Evolutionary conservation across 2,113 vertebrate species (phyloP).

Genomic region (Archilochus colubris): DNA sequence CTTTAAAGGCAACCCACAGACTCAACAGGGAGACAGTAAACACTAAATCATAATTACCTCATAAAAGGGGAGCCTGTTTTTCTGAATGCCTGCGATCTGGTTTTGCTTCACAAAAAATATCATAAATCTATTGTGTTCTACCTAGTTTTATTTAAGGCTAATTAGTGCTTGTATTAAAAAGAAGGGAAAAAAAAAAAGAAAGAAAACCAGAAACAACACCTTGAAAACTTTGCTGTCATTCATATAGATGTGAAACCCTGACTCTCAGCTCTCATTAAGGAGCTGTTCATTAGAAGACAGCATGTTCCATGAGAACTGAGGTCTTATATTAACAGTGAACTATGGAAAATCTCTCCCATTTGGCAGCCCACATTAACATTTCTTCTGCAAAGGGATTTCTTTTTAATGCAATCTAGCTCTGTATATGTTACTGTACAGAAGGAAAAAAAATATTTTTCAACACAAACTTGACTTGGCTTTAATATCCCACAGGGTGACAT

Average conservation of each 20-base stretch:
- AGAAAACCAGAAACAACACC: constrained; percentile 41
- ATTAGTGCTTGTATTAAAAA: constrained; percentile 73
- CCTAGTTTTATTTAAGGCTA: constrained; percentile 73
- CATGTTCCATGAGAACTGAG: constrained; percentile 9
- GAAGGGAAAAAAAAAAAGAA: constrained; percentile 70
- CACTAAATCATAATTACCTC: constrained; percentile 78
- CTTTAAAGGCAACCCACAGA: constrained; percentile 73
- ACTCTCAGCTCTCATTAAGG: constrained; percentile 55
- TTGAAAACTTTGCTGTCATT: constrained; percentile 61
- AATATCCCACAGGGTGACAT: constrained; percentile 68
- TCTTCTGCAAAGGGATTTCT: constrained; percentile 59
- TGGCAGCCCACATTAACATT: constrained; percentile 64
- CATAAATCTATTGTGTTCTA: constrained; percentile 73
- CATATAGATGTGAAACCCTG: background rate
- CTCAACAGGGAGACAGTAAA: constrained; percentile 71
- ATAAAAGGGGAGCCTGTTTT: constrained; percentile 69
- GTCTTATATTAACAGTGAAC: constrained; percentile 63
- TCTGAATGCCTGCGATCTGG: constrained; percentile 60
- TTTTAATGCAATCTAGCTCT: constrained; percentile 20
- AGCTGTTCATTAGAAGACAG: constrained; percentile 65
- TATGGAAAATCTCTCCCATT: constrained; percentile 63
- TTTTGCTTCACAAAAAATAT: constrained; percentile 66
- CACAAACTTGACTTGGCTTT: constrained; percentile 61
- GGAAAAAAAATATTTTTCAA: constrained; percentile 70
- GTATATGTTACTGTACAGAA: constrained; percentile 53